Evolutionary conservation across 2,113 vertebrate genomes (phyloP).

Genomic region (Cyprinus carpio): DNA sequence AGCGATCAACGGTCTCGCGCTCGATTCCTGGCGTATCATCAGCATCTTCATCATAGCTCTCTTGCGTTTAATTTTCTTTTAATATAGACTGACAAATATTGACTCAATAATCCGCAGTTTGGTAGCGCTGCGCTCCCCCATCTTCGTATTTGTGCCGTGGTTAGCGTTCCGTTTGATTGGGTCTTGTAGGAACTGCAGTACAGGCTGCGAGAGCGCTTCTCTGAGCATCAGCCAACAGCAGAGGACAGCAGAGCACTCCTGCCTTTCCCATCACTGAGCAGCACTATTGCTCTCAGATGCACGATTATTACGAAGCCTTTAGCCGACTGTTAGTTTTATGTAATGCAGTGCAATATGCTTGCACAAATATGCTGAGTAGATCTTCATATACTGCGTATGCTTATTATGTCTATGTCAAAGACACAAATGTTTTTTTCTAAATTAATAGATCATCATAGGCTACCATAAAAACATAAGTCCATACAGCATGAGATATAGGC

Average conservation of each 20-base stretch:
- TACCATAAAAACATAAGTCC: no score
- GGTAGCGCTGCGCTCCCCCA: conserved; percentile 51
- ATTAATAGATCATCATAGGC: no score
- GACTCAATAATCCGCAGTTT: conserved; percentile 36
- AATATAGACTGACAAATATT: conserved; percentile 52
- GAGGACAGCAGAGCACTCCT: conserved; percentile 67
- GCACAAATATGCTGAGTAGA: neutral
- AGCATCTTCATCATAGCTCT: conserved; percentile 30
- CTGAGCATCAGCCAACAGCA: conserved; percentile 68
- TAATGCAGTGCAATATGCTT: neutral
- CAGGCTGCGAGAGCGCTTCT: conserved; percentile 50
- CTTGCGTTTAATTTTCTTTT: conserved; percentile 65
- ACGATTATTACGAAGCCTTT: neutral
- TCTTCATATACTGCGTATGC: neutral
- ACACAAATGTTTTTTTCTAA: no score
- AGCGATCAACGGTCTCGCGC: conserved; percentile 62
- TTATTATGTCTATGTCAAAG: neutral
- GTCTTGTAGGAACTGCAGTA: conserved; percentile 62
- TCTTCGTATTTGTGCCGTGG: conserved; percentile 54
- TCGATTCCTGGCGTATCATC: conserved; percentile 56
- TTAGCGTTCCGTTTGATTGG: conserved; percentile 63
- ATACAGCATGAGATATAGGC: no score
- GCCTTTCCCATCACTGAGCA: conserved; percentile 62
- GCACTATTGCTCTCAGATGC: neutral
- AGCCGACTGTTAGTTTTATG: neutral